A percentile compares a stretch with the other conserved stretches of the same genome.
These are phyloP conservation scores for Zygaena filipendulae DNA, from an alignment of 2,888 invertebrate genomes.

Conservation along the genomic window DNA sequence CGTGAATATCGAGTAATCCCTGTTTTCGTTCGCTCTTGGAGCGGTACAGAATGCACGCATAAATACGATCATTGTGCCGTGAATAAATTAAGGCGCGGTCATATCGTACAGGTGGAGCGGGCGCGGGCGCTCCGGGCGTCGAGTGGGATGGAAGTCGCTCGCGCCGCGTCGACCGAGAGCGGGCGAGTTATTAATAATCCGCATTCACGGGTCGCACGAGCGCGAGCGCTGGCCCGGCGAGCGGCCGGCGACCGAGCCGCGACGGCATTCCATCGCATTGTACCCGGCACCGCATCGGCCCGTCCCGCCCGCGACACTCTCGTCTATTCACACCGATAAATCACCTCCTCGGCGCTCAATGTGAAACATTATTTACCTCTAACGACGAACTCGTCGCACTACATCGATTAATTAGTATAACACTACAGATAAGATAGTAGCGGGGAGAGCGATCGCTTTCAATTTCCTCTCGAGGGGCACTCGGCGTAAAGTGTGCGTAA, in stretches of 20 bases:
- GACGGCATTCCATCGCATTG: constrained; percentile 64
- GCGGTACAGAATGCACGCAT: constrained; percentile 17
- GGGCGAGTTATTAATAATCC: constrained; percentile 65
- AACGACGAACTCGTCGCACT: constrained; percentile 48
- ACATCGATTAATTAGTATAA: constrained; percentile 67
- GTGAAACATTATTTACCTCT: constrained; percentile 56
- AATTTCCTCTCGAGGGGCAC: constrained; percentile 67
- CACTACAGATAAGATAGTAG: constrained; percentile 65
- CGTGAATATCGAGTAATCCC: constrained; percentile 31
- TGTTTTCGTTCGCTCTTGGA: too few species aligned
- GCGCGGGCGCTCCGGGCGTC: constrained; percentile 40
- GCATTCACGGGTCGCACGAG: constrained; percentile 62
- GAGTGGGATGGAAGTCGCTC: constrained; percentile 40
- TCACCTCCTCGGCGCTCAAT: constrained; percentile 54
- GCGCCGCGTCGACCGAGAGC: constrained; percentile 28
- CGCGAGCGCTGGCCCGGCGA: constrained; percentile 29
- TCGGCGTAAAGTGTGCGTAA: constrained; percentile 66
- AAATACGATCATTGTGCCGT: constrained; percentile 34
- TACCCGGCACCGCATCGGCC: constrained; percentile 54
- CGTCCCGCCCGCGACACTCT: constrained; percentile 63
- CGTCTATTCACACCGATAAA: constrained; percentile 65
- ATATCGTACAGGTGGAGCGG: constrained; percentile 47
- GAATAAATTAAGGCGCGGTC: constrained; percentile 42
- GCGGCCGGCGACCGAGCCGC: constrained; percentile 48
- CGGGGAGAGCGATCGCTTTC: constrained; percentile 65